These are phyloP conservation scores for Euproctis similis DNA, from an alignment of 2,888 invertebrate genomes.

Conservation along the genomic window DNA sequence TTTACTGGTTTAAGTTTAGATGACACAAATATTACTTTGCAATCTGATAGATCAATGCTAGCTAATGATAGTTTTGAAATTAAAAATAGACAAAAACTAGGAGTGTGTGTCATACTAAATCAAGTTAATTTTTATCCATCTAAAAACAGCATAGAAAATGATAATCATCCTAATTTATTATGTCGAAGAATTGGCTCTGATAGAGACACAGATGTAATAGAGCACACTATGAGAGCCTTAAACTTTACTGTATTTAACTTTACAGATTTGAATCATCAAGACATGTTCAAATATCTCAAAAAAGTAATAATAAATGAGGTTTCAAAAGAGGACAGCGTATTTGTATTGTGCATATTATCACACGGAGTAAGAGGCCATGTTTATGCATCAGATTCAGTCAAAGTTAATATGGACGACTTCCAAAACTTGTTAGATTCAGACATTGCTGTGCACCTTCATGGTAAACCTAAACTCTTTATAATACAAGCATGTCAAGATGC, in stretches of 20 bases:
- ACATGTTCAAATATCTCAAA: conserved; percentile 47
- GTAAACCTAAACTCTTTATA: conserved; percentile 57
- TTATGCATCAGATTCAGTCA: conserved; percentile 58
- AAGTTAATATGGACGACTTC: conserved; percentile 55
- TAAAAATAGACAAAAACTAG: conserved; percentile 45
- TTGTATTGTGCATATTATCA: conserved; percentile 61
- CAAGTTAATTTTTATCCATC: conserved; percentile 59
- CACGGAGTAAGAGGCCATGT: conserved; percentile 62
- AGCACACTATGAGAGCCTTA: conserved; percentile 45
- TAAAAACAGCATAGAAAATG: conserved; percentile 40
- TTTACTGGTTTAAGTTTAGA: conserved; percentile 34
- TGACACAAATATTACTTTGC: conserved; percentile 32
- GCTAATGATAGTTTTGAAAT: conserved; percentile 43
- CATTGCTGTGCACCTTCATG: conserved; percentile 35
- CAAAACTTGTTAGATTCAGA: conserved; percentile 55
- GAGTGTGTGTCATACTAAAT: conserved; percentile 61
- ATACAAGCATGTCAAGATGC: conserved; percentile 64
- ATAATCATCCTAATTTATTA: conserved; percentile 23
- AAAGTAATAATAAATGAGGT: conserved; percentile 39
- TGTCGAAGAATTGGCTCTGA: conserved; percentile 45
- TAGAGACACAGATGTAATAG: conserved; percentile 40
- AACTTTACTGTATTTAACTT: conserved; percentile 50
- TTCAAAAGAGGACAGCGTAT: conserved; percentile 47
- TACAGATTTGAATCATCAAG: conserved; percentile 41
- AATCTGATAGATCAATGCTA: conserved; percentile 39